Conservation (phyloP, 2,797 vertebrate genomes). For the Danio jaintianensis region DNA sequence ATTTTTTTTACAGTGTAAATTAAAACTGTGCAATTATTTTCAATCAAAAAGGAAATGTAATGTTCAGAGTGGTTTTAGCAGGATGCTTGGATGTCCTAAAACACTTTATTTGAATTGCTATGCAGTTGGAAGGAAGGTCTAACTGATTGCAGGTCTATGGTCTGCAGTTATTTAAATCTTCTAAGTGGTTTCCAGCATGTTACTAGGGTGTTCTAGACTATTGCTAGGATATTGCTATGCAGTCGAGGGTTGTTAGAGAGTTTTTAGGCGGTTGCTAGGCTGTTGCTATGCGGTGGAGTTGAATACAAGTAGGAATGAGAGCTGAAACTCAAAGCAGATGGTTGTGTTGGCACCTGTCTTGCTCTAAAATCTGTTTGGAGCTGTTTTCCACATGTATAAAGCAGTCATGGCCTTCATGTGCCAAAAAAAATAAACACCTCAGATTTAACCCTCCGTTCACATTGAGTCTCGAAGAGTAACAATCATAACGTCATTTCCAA, state of each 20-base stretch:
- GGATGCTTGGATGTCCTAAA: no score
- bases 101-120: no score
- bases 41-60: no score
- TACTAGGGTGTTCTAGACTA: slow-evolving; percentile 17
- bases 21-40: no score
- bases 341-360: slow-evolving; percentile 82
- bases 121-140: not conserved
- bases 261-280: not conserved
- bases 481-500: no score
- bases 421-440: slow-evolving; percentile 73
- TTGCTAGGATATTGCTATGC: not conserved
- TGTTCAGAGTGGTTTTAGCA: no score
- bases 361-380: slow-evolving; percentile 83
- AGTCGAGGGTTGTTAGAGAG: not conserved
- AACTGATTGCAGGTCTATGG: no score
- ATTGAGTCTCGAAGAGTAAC: not conserved
- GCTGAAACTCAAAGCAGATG: slow-evolving; percentile 84
- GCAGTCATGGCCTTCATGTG: slow-evolving; percentile 68
- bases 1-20: no score
- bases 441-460: slow-evolving; percentile 76
- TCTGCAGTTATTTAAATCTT: no score
- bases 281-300: not conserved
- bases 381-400: slow-evolving; percentile 82
- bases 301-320: slow-evolving; percentile 56
- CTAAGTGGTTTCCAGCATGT: not conserved